A percentile compares a stretch with the other conserved stretches of the same genome.
Evolutionary conservation across 2,113 vertebrate genomes (phyloP).

Genomic region (Chunga burmeisteri): DNA sequence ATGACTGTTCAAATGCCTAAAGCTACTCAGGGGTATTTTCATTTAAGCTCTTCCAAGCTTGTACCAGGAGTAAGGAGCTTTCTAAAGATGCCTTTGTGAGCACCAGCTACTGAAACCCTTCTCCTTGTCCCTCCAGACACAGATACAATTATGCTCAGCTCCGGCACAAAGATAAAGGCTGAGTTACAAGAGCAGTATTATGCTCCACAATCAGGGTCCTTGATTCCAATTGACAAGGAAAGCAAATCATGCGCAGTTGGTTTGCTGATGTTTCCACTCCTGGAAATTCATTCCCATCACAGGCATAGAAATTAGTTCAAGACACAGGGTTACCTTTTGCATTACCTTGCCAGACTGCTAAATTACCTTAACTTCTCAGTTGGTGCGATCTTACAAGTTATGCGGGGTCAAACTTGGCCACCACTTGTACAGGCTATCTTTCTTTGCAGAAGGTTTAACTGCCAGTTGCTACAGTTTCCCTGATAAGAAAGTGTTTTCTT

Average conservation of each 20-base stretch:
- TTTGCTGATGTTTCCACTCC: not conserved
- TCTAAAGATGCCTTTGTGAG: constrained; percentile 64
- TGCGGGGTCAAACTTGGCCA: not conserved
- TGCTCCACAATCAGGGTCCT: constrained; percentile 31
- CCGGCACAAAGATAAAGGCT: constrained; percentile 42
- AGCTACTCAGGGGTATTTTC: constrained; percentile 48
- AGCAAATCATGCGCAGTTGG: not conserved
- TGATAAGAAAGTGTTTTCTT: constrained; percentile 38
- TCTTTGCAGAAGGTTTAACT: constrained; percentile 9
- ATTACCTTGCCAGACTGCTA: not conserved
- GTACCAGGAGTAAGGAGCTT: constrained; percentile 31
- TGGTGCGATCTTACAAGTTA: not conserved
- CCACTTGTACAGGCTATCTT: not conserved
- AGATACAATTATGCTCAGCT: constrained; percentile 58
- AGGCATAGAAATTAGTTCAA: not conserved
- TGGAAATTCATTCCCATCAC: not conserved
- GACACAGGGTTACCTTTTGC: not conserved
- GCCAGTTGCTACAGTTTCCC: constrained; percentile 2
- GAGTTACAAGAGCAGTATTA: constrained; percentile 54
- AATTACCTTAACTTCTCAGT: not conserved
- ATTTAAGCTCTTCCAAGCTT: constrained; percentile 44
- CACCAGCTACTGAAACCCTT: constrained; percentile 38
- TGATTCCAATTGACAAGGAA: not conserved
- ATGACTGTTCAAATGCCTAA: constrained; percentile 34
- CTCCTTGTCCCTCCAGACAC: constrained; percentile 47